Evolutionary conservation across 2,888 invertebrate genomes (phyloP).

Genomic region (Adelognathus sp.): DNA sequence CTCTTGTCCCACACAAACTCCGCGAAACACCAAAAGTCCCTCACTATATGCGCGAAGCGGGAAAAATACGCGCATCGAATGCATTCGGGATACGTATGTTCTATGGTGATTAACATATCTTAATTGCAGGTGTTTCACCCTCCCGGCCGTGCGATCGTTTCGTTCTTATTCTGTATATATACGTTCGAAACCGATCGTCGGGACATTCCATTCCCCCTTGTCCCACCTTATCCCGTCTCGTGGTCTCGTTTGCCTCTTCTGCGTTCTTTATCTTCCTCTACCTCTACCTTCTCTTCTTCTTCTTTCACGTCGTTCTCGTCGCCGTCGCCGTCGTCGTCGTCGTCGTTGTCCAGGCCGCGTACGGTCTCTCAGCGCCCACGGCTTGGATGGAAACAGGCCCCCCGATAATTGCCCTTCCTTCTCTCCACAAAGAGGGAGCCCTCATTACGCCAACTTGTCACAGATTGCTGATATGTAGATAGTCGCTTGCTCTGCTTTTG

Average conservation of each 20-base stretch:
- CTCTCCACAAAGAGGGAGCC: constrained; percentile 70
- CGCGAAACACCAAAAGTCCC: neutral
- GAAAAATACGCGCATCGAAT: constrained; percentile 52
- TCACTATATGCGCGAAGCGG: too few relatives aligned
- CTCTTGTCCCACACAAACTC: neutral
- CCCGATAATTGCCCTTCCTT: constrained; percentile 71
- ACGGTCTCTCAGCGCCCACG: constrained; percentile 60
- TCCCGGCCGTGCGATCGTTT: constrained; percentile 61
- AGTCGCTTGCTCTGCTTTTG: constrained; percentile 64
- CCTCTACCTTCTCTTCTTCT: constrained; percentile 21
- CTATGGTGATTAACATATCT: constrained; percentile 75
- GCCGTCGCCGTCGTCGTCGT: constrained; percentile 30
- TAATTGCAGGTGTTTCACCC: constrained; percentile 75
- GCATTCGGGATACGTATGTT: constrained; percentile 65
- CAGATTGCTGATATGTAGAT: constrained; percentile 75
- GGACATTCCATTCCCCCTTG: constrained; percentile 66
- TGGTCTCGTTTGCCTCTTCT: constrained; percentile 60
- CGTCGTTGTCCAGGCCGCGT: constrained; percentile 44
- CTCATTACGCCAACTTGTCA: constrained; percentile 78
- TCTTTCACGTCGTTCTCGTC: constrained; percentile 27
- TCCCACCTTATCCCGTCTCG: constrained; percentile 55
- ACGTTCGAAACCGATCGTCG: constrained; percentile 67
- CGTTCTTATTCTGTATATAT: constrained; percentile 62
- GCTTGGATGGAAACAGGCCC: constrained; percentile 64
- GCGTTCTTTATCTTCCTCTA: constrained; percentile 62